Base-by-base conservation (phyloP, 2,888 invertebrate species). In the Oscheius sp. region DNA sequence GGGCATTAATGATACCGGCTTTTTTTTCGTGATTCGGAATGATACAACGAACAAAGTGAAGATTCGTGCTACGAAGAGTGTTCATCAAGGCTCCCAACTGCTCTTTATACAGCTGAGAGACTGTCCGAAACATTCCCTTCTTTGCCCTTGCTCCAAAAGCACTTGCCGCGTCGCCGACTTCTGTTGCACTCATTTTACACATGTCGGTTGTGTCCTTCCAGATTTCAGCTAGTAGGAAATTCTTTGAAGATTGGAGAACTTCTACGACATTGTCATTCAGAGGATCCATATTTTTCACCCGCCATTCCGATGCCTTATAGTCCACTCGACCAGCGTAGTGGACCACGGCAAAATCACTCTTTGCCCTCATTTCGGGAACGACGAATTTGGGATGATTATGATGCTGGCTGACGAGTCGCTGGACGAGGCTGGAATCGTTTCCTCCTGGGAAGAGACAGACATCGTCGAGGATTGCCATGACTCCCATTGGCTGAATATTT, bases 251-350 rank as follows among this genome's bases (percentile, higher is more conserved):
- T 89, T 98, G 97, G 68, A 99, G 89, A 24, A 97, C 89, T 3
- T 93, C 93, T 0, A 99, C 97, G 22, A 99, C 93, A 87, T 98
- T 98, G 87, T 99, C 98, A 87, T 99, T 99, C 75, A 99, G 90
- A 0, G 98, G 98, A 86, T 99, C 98, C 98, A 98, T 99, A 88
- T 99, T 99, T 90, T 99, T 99, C 94, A 96, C 95, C 73, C 99
- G 88, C 98, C 98, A 99, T 86, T 95, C 92, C 47, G 91, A 92
- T 0, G 95, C 95, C n/a, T 93, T 93, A 87, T 98, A 99, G 87
- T 98, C 96, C 54, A 89, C 89, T 80, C 88, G 80, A 14, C 73
- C 73, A 20, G 80, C 80, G 47, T 80, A 80, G 56, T 80, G 80
- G 22, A 80, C 72, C 67, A 98, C 93, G 30, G 94, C 93, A 86